Base-by-base conservation (phyloP, 1,140 invertebrate species). In the Drosophila asahinai region DNA sequence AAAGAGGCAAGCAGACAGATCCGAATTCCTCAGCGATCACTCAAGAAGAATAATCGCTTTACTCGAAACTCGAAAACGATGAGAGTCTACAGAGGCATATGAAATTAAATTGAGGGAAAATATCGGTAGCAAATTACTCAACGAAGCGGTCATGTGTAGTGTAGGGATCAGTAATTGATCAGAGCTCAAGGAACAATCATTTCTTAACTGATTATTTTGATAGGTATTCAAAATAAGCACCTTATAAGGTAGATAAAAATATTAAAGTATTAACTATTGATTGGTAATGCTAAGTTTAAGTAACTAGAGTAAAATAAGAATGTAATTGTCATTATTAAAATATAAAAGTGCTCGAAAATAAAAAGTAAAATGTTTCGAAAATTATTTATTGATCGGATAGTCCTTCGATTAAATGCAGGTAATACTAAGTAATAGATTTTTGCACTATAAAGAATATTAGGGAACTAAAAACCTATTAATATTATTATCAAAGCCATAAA, bases 161-260 rank as follows among this genome's bases (percentile, higher is more conserved):
- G 67, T 71, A 55, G 64, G 62, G 67, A 71, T 71, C 67, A n/a
- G 67, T 71, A 71, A 71, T 51, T 68, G 64, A 71, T 57, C 67
- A 52, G 27, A n/a, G 62, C 62, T 67, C 27, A 30, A 5, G n/a
- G 52, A 54, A 14, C 36, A 33, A 67, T 67, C 48, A 70, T 7
- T 52, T 67, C 12, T 25, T 25, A 59, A 14, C 25, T 17, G 15
- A 59, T 25, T 25, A 25, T 43, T 43, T 17, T 19, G 22, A 12
- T 5, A 4, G 12, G 40, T 43, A 43, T 38, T 38, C 4, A 38
- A 14, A 5, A 14, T 45, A 45, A 9, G 0, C 15, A 5, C 9
- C 9, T 19, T 19, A 4, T 17, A 47, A 12, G 5, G 45, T 12
- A 3, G 3, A 36, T 36, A 36, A 4, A 36, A 11, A 36, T 9